Base-by-base conservation (phyloP, 2,113 vertebrate species). In the Galeopterus variegatus region DNA sequence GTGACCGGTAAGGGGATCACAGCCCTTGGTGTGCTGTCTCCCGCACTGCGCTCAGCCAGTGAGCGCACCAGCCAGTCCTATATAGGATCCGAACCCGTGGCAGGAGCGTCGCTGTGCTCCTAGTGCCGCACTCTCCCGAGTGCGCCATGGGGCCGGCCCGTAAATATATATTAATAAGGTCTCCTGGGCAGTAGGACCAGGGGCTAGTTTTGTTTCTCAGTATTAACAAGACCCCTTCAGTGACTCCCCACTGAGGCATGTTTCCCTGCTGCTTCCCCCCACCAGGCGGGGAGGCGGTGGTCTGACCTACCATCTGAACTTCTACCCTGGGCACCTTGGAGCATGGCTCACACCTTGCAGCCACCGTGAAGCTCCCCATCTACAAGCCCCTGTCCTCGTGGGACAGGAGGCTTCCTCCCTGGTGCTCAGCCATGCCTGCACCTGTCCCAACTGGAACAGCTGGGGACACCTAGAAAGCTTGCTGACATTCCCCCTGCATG, bases 261-360 rank as follows among this genome's bases (percentile, higher is more conserved):
- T 33, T 65, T 56, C 69, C 81, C n/a, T 8, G 10, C 2, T 0
- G 1, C 4, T 31, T 33, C 33, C 8, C 8, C 5, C 6, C 9
- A 15, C 33, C 48, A 56, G 28, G 79, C 8, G 45, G 14, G 36
- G 33, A 70, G 45, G n/a, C 45, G 14, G 60, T 12, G 48, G 75
- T 73, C 45, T 62, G 56, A 76, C 17, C 28, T 0, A 0, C 0
- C 26, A 1, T 19, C 56, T 5, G 2, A 6, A 17, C 33, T 36
- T 33, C 17, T 8, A 26, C 8, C 11, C 65, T 6, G 0, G 36
- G 48, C 31, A 28, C 36, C 28, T 31, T 1, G 18, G 45, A 60
- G 26, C 21, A n/a, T 33, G 8, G 70, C 14, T 79, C 48, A 62
- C 7, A 14, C 33, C 24, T n/a, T 41, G 60, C 13, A 45, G 23